Base-by-base conservation (phyloP, 2,113 vertebrate genomes). In the Charadrius vociferus region DNA sequence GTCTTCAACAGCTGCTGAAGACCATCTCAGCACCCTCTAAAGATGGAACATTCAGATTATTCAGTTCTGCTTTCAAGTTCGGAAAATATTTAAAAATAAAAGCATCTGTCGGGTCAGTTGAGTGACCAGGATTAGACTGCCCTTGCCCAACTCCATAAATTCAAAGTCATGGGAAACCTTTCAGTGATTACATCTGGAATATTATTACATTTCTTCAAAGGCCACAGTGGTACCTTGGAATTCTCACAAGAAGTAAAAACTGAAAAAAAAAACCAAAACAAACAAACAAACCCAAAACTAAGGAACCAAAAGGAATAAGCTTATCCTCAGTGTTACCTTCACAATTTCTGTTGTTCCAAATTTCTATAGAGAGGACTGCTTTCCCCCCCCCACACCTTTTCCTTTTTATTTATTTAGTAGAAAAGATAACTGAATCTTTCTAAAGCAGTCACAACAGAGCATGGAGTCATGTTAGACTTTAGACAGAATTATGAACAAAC, bases 1-100 rank as follows among this genome's bases (percentile, higher is more conserved):
- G 59, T 39, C 68, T 92, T 63, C 68, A 86, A 37, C 88, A 86
- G 86, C 88, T 95, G 92, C 95, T 88, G 56, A 66, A 86, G 55
- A 62, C 30, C 43, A 78, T 52, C 75, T 84, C 82, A 16, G 62
- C 20, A 88, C 45, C 81, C 74, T 71, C 86, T 74, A 10, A 37
- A 95, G 67, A 50, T 14, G 67, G 93, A 94, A 68, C 71, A n/a
- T 26, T 67, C 63, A 47, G 56, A 52, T 85, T 83, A 52, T 82
- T 75, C 47, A 11, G 72, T 72, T 96, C 88, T 95, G 52, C 73
- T 96, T 93, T 91, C 95, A 95, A 87, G 59, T 87, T 79, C 84
- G 97, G 94, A 66, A 93, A 81, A 63, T 3, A 19, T 63, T 75
- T 81, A 86, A 83, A 96, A 95, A 96, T 72, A 96, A 95, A 96